Percentiles rank a stretch among this genome's conserved stretches.
phyloP scores from a whole-genome alignment of 2,113 vertebrate genomes.

The Elgaria multicarinata region DNA sequence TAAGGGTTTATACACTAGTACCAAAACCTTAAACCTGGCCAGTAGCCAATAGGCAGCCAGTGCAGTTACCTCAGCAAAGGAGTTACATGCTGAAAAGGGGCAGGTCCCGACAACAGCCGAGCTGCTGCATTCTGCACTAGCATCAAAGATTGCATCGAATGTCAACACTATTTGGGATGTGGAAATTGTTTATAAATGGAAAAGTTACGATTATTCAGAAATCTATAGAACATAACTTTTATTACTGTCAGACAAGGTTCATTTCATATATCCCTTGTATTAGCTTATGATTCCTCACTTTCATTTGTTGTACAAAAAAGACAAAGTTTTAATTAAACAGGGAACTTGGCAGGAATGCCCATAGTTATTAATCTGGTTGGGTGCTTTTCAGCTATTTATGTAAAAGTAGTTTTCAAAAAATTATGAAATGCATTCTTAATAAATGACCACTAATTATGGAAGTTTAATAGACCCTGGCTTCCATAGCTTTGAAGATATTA shows the following conservation, averaged over 20 bases:
- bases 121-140: too few relatives aligned
- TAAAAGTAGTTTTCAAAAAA: constrained; percentile 63
- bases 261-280: constrained; percentile 31
- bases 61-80: too few relatives aligned
- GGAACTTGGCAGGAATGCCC: constrained; percentile 56
- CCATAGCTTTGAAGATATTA: constrained; percentile 39
- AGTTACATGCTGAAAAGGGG: too few relatives aligned
- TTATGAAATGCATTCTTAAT: constrained; percentile 69
- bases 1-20: too few relatives aligned
- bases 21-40: too few relatives aligned
- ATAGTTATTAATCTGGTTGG: constrained; percentile 56
- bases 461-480: constrained; percentile 68
- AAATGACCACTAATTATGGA: constrained; percentile 65
- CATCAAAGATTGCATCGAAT: not conserved
- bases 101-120: too few relatives aligned
- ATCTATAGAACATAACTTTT: accelerated
- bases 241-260: not conserved
- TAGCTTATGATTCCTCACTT: not conserved
- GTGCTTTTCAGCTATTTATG: constrained; percentile 57
- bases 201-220: constrained; percentile 17
- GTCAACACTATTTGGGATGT: not conserved
- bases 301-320: constrained; percentile 47
- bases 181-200: not conserved
- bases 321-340: constrained; percentile 64
- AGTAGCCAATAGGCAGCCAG: too few relatives aligned